Evolutionary conservation across 2,797 vertebrate genomes (phyloP).

Genomic region (Distichodus sexfasciatus): DNA sequence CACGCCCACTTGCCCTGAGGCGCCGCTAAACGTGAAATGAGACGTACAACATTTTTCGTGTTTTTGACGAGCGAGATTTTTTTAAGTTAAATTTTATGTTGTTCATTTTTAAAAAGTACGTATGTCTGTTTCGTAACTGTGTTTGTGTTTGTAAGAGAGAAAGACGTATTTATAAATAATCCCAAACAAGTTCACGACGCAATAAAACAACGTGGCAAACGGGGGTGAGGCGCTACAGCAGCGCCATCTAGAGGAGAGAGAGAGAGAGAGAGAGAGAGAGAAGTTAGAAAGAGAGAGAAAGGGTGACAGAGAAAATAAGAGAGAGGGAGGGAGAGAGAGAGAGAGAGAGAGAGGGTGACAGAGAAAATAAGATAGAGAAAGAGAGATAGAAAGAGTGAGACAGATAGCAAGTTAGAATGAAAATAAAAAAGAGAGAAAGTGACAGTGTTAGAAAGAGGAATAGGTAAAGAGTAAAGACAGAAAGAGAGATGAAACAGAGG

Average conservation of each 20-base stretch:
- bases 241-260: conserved; percentile 29
- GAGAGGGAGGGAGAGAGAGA: background rate
- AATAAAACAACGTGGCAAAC: too few species aligned
- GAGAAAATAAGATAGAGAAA: background rate
- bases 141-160: too few species aligned
- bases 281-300: conserved; percentile 49
- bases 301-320: background rate
- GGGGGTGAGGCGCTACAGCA: conserved; percentile 30
- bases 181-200: too few species aligned
- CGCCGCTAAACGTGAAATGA: background rate
- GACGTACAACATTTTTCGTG: too few species aligned
- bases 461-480: too few species aligned
- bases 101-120: too few species aligned
- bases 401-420: background rate
- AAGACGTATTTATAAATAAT: too few species aligned
- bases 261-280: background rate
- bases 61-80: too few species aligned
- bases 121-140: too few species aligned
- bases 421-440: background rate
- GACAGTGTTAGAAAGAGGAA: background rate
- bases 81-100: too few species aligned
- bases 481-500: background rate
- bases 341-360: background rate
- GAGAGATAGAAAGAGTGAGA: background rate
- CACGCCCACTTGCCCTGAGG: background rate